Percentiles rank a stretch among this genome's conserved stretches.
phyloP scores from a whole-genome alignment of 2,113 vertebrate genomes.

The Protobothrops flavoviridis region DNA sequence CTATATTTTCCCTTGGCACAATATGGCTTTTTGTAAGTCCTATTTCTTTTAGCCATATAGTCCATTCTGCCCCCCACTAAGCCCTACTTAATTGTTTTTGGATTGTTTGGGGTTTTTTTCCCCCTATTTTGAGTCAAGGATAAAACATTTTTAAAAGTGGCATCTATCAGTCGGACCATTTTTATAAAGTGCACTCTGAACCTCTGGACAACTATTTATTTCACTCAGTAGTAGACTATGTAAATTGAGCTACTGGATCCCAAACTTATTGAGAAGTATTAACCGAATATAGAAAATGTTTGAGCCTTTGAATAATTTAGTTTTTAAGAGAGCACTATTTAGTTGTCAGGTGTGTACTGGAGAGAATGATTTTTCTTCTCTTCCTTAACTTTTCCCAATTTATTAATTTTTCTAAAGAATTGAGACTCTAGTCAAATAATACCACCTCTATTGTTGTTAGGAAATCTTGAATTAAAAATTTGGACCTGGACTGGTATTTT shows the following conservation, averaged over 20 bases:
- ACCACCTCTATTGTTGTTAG: neutral
- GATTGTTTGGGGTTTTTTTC: neutral
- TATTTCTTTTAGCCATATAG: neutral
- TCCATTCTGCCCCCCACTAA: neutral
- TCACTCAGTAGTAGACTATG: neutral
- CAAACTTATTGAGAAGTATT: neutral
- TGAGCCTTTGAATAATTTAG: neutral
- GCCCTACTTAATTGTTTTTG: neutral
- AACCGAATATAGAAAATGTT: neutral
- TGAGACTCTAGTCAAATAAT: neutral
- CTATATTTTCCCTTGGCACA: neutral
- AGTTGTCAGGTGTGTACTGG: neutral
- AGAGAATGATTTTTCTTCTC: neutral
- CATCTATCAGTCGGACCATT: neutral
- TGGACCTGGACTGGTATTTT: neutral
- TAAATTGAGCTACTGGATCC: neutral
- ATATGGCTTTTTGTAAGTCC: neutral
- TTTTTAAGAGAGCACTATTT: neutral
- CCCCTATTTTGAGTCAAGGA: neutral
- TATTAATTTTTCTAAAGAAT: neutral
- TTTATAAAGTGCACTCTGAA: neutral
- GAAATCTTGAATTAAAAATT: neutral
- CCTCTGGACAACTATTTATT: neutral
- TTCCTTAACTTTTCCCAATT: neutral
- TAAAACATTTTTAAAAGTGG: neutral